Evolutionary conservation across 2,113 vertebrate genomes (phyloP), one percentile per base, ranked within the genome.

Genomic region (Cervus canadensis): DNA sequence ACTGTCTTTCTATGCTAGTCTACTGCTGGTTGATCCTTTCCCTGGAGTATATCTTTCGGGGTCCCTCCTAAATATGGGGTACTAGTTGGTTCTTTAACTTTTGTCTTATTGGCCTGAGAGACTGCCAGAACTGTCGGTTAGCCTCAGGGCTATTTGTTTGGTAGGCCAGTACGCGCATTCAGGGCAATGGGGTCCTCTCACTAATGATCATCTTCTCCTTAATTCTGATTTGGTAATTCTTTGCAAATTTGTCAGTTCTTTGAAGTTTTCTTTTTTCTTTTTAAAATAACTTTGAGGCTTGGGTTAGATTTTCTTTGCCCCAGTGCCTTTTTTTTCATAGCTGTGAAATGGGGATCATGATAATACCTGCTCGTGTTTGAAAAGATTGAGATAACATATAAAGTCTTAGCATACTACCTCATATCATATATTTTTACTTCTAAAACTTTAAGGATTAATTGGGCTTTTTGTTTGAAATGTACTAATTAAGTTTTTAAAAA

Each of bases 391-490:
- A 82, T 94, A 59, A 57, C 89, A 10, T 94, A 40, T 62, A 91
- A 92, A 85, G 40, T 93, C 21, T 96, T 91, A 93, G 11, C 10
- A 43, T 85, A 82, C 50, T 95, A 56, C 8, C 4, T 43, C 54
- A 14, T 89, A 50, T 83, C 14, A 5, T 59, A 21, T 95, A 60
- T 87, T 95, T 97, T 92, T 94, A 26, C 5, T 54, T 96, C 21
- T 87, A 74, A 89, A 96, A 87, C 56, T 57, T 84, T 81, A 79
- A 89, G 87, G 17, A 91, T 85, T 97, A 67, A 57, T 94, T 50
- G 48, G 4, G 2, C 28, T 88, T 96, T 97, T 95, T 96, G n/a
- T 96, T 95, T 96, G 82, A 89, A 93, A 91, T 89, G 90, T 48
- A 33, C 50, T 92, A 54, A 36, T 74, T 52, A 90, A 67, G 33